Conservation (phyloP, 2,888 invertebrate species). For the Atethmia centrago region DNA sequence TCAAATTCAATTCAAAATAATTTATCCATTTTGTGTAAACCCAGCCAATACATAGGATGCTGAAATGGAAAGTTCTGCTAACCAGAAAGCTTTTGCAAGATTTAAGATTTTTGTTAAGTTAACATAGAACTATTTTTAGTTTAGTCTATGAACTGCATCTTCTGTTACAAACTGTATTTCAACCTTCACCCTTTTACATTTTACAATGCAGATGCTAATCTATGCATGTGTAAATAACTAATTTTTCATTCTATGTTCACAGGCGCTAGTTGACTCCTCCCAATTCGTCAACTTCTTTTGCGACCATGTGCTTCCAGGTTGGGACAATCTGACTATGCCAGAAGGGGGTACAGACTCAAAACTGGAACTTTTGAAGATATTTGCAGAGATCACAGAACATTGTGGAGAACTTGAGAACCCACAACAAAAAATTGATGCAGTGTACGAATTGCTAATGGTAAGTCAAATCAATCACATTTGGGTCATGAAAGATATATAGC, state of each 20-base stretch:
- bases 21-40: neutral
- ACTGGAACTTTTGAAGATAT: slow-evolving; percentile 95
- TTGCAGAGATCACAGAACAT: slow-evolving; percentile 95
- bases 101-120: neutral
- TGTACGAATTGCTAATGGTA: slow-evolving; percentile 95
- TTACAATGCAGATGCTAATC: neutral
- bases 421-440: slow-evolving; percentile 93
- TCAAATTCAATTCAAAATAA: neutral
- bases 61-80: slow-evolving; percentile 1
- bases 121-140: neutral
- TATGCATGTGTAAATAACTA: neutral
- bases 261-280: slow-evolving; percentile 96
- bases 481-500: neutral
- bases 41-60: neutral
- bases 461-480: slow-evolving; percentile 53
- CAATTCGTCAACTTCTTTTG: slow-evolving; percentile 96
- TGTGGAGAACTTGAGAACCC: slow-evolving; percentile 94
- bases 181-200: neutral
- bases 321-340: slow-evolving; percentile 92
- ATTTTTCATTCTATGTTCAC: slow-evolving; percentile 64
- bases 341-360: slow-evolving; percentile 92
- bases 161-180: neutral
- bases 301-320: slow-evolving; percentile 94
- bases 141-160: neutral
- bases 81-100: neutral